Conservation (phyloP, 53 echinoderm and acorn worm genomes). For the Arbacia lixula region DNA sequence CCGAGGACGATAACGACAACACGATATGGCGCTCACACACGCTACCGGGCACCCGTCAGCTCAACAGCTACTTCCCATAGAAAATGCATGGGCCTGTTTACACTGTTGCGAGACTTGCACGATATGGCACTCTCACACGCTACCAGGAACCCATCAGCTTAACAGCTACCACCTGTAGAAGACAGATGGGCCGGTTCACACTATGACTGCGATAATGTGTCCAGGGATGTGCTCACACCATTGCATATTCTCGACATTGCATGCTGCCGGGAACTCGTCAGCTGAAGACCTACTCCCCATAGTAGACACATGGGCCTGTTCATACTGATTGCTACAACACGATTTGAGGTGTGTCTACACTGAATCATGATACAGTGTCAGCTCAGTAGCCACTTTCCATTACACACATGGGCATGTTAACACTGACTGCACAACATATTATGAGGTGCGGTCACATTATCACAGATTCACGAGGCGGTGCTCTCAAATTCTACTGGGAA, state of each 20-base stretch:
- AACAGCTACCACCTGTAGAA: slow-evolving; percentile 44
- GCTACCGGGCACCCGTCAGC: slow-evolving; percentile 33
- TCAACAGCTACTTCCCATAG: slow-evolving; percentile 48
- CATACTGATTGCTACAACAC: too few relatives aligned
- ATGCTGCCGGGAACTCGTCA: slow-evolving; percentile 38
- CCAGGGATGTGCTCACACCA: too few relatives aligned
- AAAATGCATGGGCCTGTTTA: slow-evolving; percentile 7
- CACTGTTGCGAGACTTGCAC: too few relatives aligned
- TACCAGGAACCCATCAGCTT: slow-evolving; percentile 29
- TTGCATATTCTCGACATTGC: slow-evolving; percentile 51
- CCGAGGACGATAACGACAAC: slow-evolving; percentile 49
- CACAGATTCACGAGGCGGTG: slow-evolving; percentile 47
- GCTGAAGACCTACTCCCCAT: slow-evolving; percentile 36
- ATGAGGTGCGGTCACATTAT: too few relatives aligned
- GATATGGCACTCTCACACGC: slow-evolving; percentile 44
- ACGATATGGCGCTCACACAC: slow-evolving; percentile 51
- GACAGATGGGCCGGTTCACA: background rate
- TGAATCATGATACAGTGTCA: too few relatives aligned
- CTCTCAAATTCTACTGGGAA: slow-evolving; percentile 32
- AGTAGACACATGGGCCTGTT: too few relatives aligned
- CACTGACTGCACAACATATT: too few relatives aligned
- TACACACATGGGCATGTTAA: too few relatives aligned
- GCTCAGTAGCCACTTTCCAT: too few relatives aligned
- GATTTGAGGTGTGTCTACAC: too few relatives aligned
- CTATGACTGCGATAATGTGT: too few relatives aligned